These are phyloP conservation scores for Prietella phreatophila DNA, from an alignment of 2,113 vertebrate genomes.

Conservation along the genomic window DNA sequence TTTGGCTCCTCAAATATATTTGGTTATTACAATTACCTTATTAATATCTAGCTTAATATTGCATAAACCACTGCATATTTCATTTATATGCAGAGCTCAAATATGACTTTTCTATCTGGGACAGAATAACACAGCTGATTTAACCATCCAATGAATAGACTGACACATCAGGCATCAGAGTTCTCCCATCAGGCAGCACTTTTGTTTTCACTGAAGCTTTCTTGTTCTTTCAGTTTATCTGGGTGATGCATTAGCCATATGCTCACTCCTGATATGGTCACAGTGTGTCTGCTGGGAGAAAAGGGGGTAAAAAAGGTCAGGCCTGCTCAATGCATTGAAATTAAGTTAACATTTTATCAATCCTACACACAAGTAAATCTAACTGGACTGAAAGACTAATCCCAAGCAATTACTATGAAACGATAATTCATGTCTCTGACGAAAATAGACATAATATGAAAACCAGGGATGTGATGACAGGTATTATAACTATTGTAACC, in stretches of 20 bases:
- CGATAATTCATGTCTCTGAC: not conserved
- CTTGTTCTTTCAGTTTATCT: slow-evolving; percentile 11
- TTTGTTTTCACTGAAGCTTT: slow-evolving; percentile 8
- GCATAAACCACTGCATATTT: not conserved
- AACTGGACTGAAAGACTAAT: not conserved
- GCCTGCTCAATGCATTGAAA: not conserved
- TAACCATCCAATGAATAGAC: slow-evolving; percentile 5
- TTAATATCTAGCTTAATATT: not conserved
- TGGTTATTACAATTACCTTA: not conserved
- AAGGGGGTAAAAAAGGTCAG: not conserved
- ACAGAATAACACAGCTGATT: not conserved
- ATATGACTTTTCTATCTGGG: not conserved
- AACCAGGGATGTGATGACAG: not conserved
- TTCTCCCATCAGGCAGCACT: not conserved
- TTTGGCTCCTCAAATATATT: not conserved
- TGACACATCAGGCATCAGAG: not conserved
- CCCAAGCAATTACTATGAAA: not conserved
- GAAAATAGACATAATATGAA: not conserved
- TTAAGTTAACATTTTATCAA: slow-evolving; percentile 2
- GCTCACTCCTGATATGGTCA: slow-evolving; percentile 17
- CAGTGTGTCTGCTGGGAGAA: not conserved
- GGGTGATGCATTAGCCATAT: not conserved
- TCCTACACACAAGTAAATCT: not conserved
- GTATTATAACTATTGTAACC: not conserved
- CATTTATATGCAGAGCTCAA: not conserved